Base-by-base conservation (phyloP, 2,888 invertebrate species). In the Plagiodera versicolora region DNA sequence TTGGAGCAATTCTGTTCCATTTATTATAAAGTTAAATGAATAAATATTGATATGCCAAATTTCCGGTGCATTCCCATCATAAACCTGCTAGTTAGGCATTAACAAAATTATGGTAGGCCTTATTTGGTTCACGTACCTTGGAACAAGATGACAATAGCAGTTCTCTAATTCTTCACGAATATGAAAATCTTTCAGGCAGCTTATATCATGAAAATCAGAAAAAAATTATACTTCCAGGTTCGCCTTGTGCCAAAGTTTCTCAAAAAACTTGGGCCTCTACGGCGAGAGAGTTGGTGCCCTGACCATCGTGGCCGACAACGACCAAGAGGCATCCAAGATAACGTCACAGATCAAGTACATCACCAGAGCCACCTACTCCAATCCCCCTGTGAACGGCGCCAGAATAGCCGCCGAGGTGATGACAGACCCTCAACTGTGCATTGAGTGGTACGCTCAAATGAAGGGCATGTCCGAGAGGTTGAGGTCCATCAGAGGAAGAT, bases 251-350 rank as follows among this genome's bases (percentile, higher is more conserved):
- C 88, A 88, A 75, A 87, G 86, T 2, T 88, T 83, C 75, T 85
- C 88, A 61, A 88, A 88, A 74, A 88, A 87, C 75, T 86, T 89
- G 87, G 88, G 88, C 39, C 79, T 89, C 1, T 89, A 89, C 77
- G 87, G 87, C 82, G 87, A 88, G 76, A 77, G 88, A 71, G 84
- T 82, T 35, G 88, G 88, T 50, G 85, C 85, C 0, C 85, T 87
- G 70, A 80, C 82, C 1, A 65, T 88, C 46, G 76, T 86, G 14
- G 82, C 84, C 63, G 72, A 74, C 3, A 79, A 81, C 56, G 79
- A 82, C 61, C 86, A 88, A 30, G 88, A 89, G 74, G 82, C 84
- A 1, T 82, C 77, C 2, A 79, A 80, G 52, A 83, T 86, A 1
- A 78, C 86, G 81, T 86, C 86, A 1, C 88, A 87, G 73, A 67